phyloP scores from a whole-genome alignment of 2,888 invertebrate genomes.

The Lottia gigantea region DNA sequence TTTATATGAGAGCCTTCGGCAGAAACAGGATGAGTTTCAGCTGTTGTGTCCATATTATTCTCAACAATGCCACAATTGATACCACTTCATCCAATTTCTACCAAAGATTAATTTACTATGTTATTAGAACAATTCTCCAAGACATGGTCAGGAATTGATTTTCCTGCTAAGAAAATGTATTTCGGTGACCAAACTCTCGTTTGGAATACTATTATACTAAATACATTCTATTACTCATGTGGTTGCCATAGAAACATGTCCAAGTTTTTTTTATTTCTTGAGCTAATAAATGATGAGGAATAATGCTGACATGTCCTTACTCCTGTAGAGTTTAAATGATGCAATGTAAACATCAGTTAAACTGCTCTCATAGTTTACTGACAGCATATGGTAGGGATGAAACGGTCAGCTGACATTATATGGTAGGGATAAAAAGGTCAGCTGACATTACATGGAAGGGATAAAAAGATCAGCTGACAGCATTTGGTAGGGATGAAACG shows the following conservation, averaged over 20 bases:
- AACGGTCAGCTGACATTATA: too few species aligned
- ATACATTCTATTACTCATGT: slow-evolving; percentile 1
- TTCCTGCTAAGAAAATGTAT: not conserved
- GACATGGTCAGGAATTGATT: slow-evolving; percentile 6
- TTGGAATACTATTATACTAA: too few species aligned
- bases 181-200: too few species aligned
- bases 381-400: not conserved
- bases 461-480: too few species aligned
- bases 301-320: too few species aligned
- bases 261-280: not conserved
- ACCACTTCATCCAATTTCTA: too few species aligned
- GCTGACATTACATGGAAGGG: not conserved
- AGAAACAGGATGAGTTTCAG: too few species aligned
- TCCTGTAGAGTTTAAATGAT: not conserved
- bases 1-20: too few species aligned
- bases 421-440: not conserved
- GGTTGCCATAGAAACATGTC: not conserved
- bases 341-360: not conserved
- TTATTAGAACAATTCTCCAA: not conserved
- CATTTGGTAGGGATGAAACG: too few species aligned
- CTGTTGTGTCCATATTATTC: too few species aligned
- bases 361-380: not conserved
- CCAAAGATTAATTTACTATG: not conserved
- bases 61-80: too few species aligned
- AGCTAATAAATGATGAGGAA: too few species aligned